Evolutionary conservation across 2,797 vertebrate genomes (phyloP).

Genomic region (Coilia nasus): DNA sequence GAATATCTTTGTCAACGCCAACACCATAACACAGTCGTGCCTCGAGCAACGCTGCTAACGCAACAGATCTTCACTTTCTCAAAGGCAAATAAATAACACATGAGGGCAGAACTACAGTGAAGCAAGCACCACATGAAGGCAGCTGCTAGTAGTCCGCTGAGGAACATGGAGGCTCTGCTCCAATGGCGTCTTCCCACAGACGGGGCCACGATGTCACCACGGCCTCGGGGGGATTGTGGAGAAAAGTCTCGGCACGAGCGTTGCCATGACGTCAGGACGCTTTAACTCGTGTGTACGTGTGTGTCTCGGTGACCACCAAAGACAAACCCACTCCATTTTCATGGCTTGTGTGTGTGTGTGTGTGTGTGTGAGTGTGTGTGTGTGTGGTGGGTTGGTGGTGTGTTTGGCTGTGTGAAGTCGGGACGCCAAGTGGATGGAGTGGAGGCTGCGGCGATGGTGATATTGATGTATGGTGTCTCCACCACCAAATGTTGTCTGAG

Average conservation of each 20-base stretch:
- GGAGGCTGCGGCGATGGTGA: background rate
- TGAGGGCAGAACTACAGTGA: background rate
- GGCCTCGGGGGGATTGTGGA: constrained; percentile 39
- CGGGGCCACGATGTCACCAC: constrained; percentile 34
- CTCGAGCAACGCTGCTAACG: background rate
- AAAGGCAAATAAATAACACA: background rate
- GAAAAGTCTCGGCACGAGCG: constrained; percentile 34
- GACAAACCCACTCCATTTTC: constrained; percentile 29
- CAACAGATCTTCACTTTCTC: background rate
- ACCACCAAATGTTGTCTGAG: constrained; percentile 12
- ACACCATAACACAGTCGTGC: background rate
- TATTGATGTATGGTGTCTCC: constrained; percentile 13
- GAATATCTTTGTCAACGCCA: background rate
- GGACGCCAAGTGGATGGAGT: background rate
- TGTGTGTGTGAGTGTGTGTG: no score
- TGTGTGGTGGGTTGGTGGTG: no score
- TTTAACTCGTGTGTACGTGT: constrained; percentile 35
- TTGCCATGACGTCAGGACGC: constrained; percentile 33
- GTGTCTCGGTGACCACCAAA: constrained; percentile 28
- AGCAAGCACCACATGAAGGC: background rate
- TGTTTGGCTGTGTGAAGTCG: background rate
- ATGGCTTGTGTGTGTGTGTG: background rate
- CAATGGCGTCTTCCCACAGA: constrained; percentile 29
- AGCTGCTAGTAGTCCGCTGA: constrained; percentile 33
- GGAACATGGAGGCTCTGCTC: constrained; percentile 38